Evolutionary conservation across 1,140 invertebrate species (phyloP), one percentile per base, ranked within the genome.

Genomic region (Patella vulgata): DNA sequence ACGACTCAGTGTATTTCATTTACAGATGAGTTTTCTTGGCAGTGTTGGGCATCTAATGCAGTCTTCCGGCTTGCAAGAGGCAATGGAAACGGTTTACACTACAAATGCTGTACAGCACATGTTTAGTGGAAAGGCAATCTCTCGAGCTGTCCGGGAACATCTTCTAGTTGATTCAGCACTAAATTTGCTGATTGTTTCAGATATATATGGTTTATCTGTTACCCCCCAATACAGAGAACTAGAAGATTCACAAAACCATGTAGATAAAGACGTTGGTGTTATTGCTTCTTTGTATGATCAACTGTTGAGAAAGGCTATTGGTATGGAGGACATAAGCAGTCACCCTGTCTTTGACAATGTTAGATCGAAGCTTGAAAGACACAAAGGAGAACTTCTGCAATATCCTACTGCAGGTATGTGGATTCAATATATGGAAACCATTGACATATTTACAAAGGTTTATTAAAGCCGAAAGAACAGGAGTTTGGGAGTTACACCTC

Each of bases 21-120:
- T 42, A 28, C 30, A 54, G 21, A 73, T 69, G 66, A 69, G 69
- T 44, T 72, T 43, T 52, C 57, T 74, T 30, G 65, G 61, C 3
- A 44, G 57, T 27, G 69, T 69, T 52, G 69, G 69, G 11, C 27
- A 66, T 36, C 27, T 62, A 21, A 66, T 60, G 58, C 11, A 11
- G 25, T 23, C 33, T 33, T 54, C 63, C 25, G 67, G 72, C 1
- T 42, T 74, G 3, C 28, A 39, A 39, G 66, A 74, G 48, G 3
- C 66, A 5, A 30, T 70, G 4, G 61, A 70, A 55, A 33, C 52
- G 23, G 43, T 73, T 1, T 73, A 59, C 69, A 65, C 59, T 30
- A 28, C 58, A 56, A 64, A 69, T 50, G 74, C 68, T 42, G 70
- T 75, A 44, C 67, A 73, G 2, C 79, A 83, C 68, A 80, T 80